Percentiles rank a stretch among this genome's conserved stretches.
Conservation (phyloP, 1,140 invertebrate species). For the Aleiodes sp. region DNA sequence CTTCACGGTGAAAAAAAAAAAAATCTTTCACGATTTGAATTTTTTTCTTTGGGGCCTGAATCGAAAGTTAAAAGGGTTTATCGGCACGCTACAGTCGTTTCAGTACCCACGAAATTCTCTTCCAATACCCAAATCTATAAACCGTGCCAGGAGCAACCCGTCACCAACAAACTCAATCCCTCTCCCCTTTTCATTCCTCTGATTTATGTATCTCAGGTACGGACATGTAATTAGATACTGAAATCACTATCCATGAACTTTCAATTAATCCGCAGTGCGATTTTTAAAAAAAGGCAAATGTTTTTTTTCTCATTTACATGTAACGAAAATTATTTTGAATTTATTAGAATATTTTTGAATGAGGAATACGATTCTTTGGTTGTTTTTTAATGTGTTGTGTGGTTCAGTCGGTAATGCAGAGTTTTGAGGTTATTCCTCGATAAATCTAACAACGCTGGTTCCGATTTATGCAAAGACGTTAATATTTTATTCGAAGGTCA, state of each 20-base stretch:
- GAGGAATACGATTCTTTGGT: too few species aligned
- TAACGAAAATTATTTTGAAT: too few species aligned
- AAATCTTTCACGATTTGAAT: background rate
- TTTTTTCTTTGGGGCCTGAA: conserved; percentile 7
- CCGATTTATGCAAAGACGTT: too few species aligned
- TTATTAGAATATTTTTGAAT: too few species aligned
- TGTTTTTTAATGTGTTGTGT: too few species aligned
- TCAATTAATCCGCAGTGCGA: background rate
- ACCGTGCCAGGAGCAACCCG: background rate
- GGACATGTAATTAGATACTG: conserved; percentile 22
- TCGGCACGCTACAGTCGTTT: conserved; percentile 46
- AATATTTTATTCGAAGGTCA: too few species aligned
- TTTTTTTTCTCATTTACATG: too few species aligned
- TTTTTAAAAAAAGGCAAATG: background rate
- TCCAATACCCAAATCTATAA: conserved; percentile 14
- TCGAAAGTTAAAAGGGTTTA: conserved; percentile 39
- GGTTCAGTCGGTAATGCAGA: too few species aligned
- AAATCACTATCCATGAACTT: conserved; percentile 27
- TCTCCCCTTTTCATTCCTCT: background rate
- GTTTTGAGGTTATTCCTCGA: too few species aligned
- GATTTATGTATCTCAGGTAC: conserved; percentile 11
- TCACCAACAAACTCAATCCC: conserved; percentile 3
- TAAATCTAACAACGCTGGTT: too few species aligned
- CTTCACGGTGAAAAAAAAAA: too few species aligned
- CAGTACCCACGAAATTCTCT: conserved; percentile 35